Evolutionary conservation across 53 echinoderm and acorn worm species (phyloP).

Genomic region (Crossaster papposus): DNA sequence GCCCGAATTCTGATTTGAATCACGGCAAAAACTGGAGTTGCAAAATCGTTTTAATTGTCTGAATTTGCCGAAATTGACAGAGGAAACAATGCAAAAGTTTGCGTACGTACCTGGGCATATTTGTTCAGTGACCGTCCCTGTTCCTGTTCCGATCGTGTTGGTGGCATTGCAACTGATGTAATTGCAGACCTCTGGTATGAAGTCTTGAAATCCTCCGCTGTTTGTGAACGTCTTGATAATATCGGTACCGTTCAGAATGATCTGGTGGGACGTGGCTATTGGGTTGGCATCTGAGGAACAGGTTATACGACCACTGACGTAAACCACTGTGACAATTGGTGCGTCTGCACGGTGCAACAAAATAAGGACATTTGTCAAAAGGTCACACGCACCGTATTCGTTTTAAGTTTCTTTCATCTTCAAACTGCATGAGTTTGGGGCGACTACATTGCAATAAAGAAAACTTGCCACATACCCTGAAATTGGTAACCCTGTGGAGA

Average conservation of each 20-base stretch:
- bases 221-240: neutral
- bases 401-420: too few species aligned
- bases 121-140: neutral
- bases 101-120: slow-evolving; percentile 28
- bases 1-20: too few species aligned
- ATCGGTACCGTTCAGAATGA: slow-evolving; percentile 20
- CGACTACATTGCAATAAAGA: too few species aligned
- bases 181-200: neutral
- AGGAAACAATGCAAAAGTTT: too few species aligned
- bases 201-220: neutral
- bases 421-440: too few species aligned
- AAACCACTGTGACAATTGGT: slow-evolving; percentile 2
- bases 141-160: slow-evolving; percentile 18
- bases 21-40: too few species aligned
- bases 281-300: slow-evolving; percentile 35
- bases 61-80: too few species aligned
- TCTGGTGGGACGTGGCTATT: neutral
- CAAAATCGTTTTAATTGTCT: too few species aligned
- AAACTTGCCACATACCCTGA: too few species aligned
- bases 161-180: slow-evolving; percentile 19
- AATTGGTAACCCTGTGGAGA: too few species aligned
- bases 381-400: neutral
- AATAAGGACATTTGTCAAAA: too few species aligned
- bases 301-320: neutral
- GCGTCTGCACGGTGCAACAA: neutral